Base-by-base conservation (phyloP, 1,140 invertebrate species). In the Nephila pilipes region DNA sequence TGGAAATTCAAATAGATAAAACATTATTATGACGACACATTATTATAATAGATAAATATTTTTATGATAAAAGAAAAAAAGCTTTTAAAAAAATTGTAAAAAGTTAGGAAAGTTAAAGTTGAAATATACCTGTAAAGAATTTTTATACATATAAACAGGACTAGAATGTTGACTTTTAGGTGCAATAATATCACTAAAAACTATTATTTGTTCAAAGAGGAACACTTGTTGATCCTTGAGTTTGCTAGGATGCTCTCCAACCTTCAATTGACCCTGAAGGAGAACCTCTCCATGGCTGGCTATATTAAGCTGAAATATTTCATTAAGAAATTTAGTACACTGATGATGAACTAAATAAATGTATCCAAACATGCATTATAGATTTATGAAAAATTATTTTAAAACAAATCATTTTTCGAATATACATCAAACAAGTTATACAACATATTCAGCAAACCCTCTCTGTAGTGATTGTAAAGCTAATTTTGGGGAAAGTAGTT, bases 121-220 rank as follows among this genome's bases (percentile, higher is more conserved):
- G 29, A 55, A 58, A 93, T 90, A 95, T 96, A 99, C 99, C 97
- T 99, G 99, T 94, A 99, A 97, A 95, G 99, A 98, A 95, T 98
- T 98, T 96, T 99, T 99, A 96, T 99, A 99, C 94, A 98, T 97
- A 96, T 99, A 99, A 65, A 97, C 98, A 94, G 98, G 99, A 96
- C 97, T 99, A 91, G 98, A 97, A 95, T 98, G 99, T 95, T 99
- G 98, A 38, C 97, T 98, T 95, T 99, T 99, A 95, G 98, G 98
- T 94, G 98, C 98, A 69, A 99, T 97, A 94, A 98, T 97, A 95
- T 99, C 99, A 94, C 98, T 99, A 95, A 99, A 99, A 94, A 99
- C 99, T 94, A 99, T 98, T 95, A 98, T 99, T 96, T 99, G 99
- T 95, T 99, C 99, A 95, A 99, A 99, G 8, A 99, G 96, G 96